Evolutionary conservation across 2,797 vertebrate genomes (phyloP).

Genomic region (Glossophaga mutica): DNA sequence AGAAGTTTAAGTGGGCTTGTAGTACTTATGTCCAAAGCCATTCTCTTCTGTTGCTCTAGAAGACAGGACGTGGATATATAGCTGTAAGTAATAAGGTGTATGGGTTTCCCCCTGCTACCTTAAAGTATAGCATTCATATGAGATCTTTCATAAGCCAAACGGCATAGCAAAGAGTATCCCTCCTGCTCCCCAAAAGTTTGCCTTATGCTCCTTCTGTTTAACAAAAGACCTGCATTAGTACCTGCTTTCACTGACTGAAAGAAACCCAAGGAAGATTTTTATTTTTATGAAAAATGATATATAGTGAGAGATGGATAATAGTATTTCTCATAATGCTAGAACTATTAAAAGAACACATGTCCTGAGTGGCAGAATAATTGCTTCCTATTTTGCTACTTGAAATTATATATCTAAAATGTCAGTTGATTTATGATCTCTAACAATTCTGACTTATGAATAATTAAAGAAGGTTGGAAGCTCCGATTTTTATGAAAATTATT

Average conservation of each 20-base stretch:
- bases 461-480: not conserved
- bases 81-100: not conserved
- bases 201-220: not conserved
- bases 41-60: not conserved
- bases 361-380: not conserved
- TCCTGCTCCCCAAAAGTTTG: not conserved
- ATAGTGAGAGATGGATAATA: not conserved
- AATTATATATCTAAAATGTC: not conserved
- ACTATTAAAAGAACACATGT: not conserved
- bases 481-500: slow-evolving; percentile 36
- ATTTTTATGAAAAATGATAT: not conserved
- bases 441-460: not conserved
- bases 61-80: not conserved
- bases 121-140: not conserved
- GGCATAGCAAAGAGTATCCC: not conserved
- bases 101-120: not conserved
- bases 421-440: not conserved
- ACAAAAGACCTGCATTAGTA: not conserved
- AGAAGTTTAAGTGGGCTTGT: not conserved
- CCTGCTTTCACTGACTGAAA: not conserved
- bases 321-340: not conserved
- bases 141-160: not conserved
- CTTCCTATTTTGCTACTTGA: not conserved
- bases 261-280: not conserved
- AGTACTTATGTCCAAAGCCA: not conserved